Percentiles rank a stretch among this genome's conserved stretches.
These are phyloP conservation scores for Eucidaris tribuloides DNA, from an alignment of 35 echinoderm and acorn worm species.

Conservation along the genomic window DNA sequence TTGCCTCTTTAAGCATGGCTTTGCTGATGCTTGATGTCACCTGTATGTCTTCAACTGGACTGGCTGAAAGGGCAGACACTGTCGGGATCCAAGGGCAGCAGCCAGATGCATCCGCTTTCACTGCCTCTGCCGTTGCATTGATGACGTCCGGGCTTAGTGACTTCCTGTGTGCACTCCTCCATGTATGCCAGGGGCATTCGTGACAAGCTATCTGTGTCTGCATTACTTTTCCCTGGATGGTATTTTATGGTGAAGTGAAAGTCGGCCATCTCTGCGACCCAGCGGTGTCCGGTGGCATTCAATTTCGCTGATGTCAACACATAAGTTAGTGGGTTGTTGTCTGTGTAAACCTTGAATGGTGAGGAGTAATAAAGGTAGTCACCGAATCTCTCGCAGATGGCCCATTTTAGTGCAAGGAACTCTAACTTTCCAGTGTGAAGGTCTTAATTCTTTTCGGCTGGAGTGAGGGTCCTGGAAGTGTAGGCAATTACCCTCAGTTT, in stretches of 20 bases:
- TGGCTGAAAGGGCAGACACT: too few relatives aligned
- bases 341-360: conserved; percentile 9
- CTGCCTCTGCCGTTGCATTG: not conserved
- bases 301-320: conserved; percentile 23
- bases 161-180: not conserved
- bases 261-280: conserved; percentile 26
- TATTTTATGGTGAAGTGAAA: conserved; percentile 36
- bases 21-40: too few relatives aligned
- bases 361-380: conserved; percentile 4
- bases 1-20: too few relatives aligned
- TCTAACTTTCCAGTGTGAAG: not conserved
- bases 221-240: not conserved
- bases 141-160: not conserved
- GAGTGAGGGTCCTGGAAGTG: conserved; percentile 28
- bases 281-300: conserved; percentile 25
- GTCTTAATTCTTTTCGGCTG: conserved; percentile 29
- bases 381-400: conserved; percentile 2
- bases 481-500: conserved; percentile 40
- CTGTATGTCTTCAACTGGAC: too few relatives aligned
- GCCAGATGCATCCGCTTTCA: not conserved
- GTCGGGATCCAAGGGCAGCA: too few relatives aligned
- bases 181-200: conserved; percentile 1
- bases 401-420: conserved; percentile 22
- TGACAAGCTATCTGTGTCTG: conserved; percentile 14
- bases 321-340: conserved; percentile 51